phyloP scores from a whole-genome alignment of 2,113 vertebrate species.

The Pteruthius melanotis region DNA sequence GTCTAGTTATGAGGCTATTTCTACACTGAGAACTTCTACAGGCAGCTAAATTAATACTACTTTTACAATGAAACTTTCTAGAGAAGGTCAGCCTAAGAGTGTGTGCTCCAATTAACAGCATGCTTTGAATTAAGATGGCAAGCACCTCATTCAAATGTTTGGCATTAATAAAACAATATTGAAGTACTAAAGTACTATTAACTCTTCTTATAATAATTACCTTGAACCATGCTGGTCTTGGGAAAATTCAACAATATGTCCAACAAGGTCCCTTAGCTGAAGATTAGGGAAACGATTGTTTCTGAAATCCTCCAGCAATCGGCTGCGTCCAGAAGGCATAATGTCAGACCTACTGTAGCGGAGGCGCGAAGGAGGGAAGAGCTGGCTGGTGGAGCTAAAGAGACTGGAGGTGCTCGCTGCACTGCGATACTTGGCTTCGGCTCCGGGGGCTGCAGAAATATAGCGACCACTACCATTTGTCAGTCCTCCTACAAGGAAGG shows the following conservation, averaged over 20 bases:
- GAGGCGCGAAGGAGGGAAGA: conserved; percentile 92
- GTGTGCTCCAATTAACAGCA: neutral
- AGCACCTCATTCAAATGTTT: neutral
- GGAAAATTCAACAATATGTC: conserved; percentile 97
- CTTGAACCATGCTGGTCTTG: conserved; percentile 97
- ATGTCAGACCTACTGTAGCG: conserved; percentile 95
- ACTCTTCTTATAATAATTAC: conserved; percentile 60
- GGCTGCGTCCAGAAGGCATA: conserved; percentile 93
- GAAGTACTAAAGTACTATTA: neutral
- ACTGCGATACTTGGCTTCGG: conserved; percentile 93
- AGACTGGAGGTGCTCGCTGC: conserved; percentile 87
- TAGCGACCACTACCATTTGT: conserved; percentile 96
- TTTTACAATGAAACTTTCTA: neutral
- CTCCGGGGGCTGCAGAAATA: conserved; percentile 95
- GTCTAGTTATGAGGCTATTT: neutral
- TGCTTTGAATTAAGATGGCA: neutral
- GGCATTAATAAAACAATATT: neutral
- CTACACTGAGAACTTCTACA: neutral
- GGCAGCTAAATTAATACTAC: neutral
- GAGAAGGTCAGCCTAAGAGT: neutral
- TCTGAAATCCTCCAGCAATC: conserved; percentile 92
- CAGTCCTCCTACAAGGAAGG: conserved; percentile 87
- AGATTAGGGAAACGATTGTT: conserved; percentile 98
- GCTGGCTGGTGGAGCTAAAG: conserved; percentile 94
- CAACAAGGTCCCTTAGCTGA: conserved; percentile 91